Evolutionary conservation across 2,113 vertebrate species (phyloP).

Genomic region (Hemicordylus capensis): DNA sequence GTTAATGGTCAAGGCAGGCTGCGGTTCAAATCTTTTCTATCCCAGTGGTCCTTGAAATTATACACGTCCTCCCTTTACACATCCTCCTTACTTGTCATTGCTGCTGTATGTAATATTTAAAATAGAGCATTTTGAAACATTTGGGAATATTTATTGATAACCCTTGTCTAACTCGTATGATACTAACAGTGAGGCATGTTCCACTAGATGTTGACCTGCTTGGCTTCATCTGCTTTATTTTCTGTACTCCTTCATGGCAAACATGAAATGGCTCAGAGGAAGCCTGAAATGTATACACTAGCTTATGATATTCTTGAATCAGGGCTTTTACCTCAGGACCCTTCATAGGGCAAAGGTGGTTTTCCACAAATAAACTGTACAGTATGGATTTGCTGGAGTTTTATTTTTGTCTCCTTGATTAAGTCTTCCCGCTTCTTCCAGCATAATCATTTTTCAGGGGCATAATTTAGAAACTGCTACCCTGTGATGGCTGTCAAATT

Average conservation of each 20-base stretch:
- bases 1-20: not conserved
- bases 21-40: not conserved
- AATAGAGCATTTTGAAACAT: not conserved
- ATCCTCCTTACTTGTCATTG: not conserved
- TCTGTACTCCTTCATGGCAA: not conserved
- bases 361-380: not conserved
- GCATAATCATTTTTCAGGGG: not conserved
- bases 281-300: not conserved
- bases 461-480: not conserved
- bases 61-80: not conserved
- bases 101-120: not conserved
- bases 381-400: not conserved
- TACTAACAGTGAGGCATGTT: not conserved
- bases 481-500: not conserved
- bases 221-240: not conserved
- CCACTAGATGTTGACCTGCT: not conserved
- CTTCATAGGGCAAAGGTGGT: not conserved
- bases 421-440: not conserved
- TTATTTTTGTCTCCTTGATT: not conserved
- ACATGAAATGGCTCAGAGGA: not conserved
- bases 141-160: not conserved
- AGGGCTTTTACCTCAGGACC: not conserved
- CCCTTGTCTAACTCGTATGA: not conserved
- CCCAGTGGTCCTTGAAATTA: not conserved
- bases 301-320: not conserved